Conservation (phyloP, 2,113 vertebrate species). For the Globicephala melas region DNA sequence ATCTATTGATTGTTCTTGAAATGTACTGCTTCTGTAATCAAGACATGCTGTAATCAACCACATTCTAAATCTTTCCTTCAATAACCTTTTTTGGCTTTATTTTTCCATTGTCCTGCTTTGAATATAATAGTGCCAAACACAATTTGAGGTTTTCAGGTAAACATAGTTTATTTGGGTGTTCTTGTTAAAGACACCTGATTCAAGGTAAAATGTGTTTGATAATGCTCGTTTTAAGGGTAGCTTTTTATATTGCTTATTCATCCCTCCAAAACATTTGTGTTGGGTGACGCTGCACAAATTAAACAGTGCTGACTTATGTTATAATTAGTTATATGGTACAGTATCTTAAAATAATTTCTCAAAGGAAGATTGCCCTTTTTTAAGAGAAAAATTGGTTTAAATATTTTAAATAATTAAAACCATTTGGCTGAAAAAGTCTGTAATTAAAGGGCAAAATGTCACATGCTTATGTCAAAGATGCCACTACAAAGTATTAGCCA, state of each 20-base stretch:
- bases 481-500: not conserved
- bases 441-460: conserved; percentile 48
- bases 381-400: conserved; percentile 44
- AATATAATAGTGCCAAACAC: not conserved
- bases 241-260: conserved; percentile 23
- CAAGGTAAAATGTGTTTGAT: not conserved
- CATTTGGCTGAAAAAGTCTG: conserved; percentile 1
- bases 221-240: not conserved
- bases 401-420: not conserved
- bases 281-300: conserved; percentile 31
- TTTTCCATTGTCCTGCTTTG: not conserved
- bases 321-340: conserved; percentile 15
- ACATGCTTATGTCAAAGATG: not conserved
- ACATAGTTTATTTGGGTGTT: not conserved
- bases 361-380: conserved; percentile 45
- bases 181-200: not conserved
- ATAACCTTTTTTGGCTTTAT: conserved; percentile 26
- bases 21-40: conserved; percentile 64
- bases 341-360: conserved; percentile 66
- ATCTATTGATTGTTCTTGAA: conserved; percentile 68
- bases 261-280: conserved; percentile 35
- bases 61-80: conserved; percentile 48
- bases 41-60: conserved; percentile 12
- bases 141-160: not conserved
- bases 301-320: conserved; percentile 53